Percentiles rank a stretch among this genome's conserved stretches.
Conservation (phyloP, 2,113 vertebrate species). For the Haplochromis burtoni region DNA sequence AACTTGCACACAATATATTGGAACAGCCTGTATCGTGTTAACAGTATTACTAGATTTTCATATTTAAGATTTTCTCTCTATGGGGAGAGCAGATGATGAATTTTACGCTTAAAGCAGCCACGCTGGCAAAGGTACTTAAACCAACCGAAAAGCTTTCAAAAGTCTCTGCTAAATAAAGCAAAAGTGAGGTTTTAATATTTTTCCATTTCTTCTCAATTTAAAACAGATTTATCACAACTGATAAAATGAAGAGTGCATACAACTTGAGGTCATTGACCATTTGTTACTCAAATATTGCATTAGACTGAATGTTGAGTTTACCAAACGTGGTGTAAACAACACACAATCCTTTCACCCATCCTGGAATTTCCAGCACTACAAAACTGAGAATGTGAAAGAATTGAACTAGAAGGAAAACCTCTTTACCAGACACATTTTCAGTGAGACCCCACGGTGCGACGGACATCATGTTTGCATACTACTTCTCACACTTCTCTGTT, state of each 20-base stretch:
- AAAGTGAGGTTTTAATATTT: neutral
- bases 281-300: neutral
- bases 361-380: neutral
- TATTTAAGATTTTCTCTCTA: neutral
- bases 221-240: neutral
- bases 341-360: neutral
- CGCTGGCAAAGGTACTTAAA: neutral
- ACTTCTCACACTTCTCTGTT: neutral
- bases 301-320: neutral
- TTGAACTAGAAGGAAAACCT: neutral
- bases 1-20: neutral
- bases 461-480: neutral
- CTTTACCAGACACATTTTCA: neutral
- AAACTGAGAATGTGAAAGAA: neutral
- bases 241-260: neutral
- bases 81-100: neutral
- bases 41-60: neutral
- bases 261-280: neutral
- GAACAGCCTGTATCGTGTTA: neutral
- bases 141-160: neutral
- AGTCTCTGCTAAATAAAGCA: neutral
- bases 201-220: neutral
- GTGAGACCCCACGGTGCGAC: neutral
- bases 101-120: neutral
- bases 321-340: neutral